phyloP scores from a whole-genome alignment of 2,888 invertebrate species.

The Hydroisotoma schaefferi region DNA sequence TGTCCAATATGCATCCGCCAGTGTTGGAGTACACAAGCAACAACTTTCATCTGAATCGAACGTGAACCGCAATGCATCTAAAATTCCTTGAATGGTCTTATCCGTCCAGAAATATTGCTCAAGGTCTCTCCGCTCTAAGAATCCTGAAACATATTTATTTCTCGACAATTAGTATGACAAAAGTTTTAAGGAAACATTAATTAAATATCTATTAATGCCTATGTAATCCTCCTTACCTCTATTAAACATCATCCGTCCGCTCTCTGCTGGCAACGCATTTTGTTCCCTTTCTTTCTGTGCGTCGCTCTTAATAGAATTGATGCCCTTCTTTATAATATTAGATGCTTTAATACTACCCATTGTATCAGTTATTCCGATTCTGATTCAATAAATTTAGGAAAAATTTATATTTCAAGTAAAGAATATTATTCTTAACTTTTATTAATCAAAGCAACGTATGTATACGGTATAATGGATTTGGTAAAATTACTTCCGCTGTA shows the following conservation, averaged over 20 bases:
- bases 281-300: neutral
- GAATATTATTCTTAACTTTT: too few relatives aligned
- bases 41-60: constrained; percentile 41
- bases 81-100: constrained; percentile 35
- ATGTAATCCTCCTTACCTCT: neutral
- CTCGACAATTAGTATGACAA: constrained; percentile 1
- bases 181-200: too few relatives aligned
- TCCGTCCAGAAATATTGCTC: constrained; percentile 48
- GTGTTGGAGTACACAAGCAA: constrained; percentile 41
- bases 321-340: neutral
- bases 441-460: too few relatives aligned
- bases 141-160: constrained; percentile 25
- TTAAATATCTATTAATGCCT: too few relatives aligned
- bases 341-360: neutral
- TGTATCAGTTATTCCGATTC: too few relatives aligned
- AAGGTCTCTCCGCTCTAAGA: constrained; percentile 39
- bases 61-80: constrained; percentile 34
- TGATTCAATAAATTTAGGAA: too few relatives aligned
- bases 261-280: neutral
- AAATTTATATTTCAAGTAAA: too few relatives aligned
- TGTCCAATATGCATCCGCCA: constrained; percentile 40
- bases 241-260: neutral
- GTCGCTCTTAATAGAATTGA: neutral
- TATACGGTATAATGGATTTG: too few relatives aligned
- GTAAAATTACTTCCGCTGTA: too few relatives aligned